Percentiles rank a stretch among this genome's conserved stretches.
Evolutionary conservation across 2,113 vertebrate genomes (phyloP).

Genomic region (Pyrgilauda ruficollis): DNA sequence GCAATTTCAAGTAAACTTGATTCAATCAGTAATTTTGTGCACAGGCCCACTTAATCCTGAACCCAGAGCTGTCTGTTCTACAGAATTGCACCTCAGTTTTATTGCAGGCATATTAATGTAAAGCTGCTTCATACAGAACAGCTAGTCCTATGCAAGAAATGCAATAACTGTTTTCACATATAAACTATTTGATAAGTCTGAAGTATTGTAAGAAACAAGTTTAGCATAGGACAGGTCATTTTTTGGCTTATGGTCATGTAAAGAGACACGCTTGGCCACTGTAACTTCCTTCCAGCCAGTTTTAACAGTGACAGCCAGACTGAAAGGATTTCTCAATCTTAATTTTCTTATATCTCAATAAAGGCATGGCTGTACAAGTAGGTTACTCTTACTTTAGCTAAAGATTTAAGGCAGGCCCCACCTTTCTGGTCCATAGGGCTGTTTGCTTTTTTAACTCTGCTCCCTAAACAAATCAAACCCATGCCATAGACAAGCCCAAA

Average conservation of each 20-base stretch:
- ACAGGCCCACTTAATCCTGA: not conserved
- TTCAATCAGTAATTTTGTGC: not conserved
- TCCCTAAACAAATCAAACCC: not conserved
- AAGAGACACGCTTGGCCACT: not conserved
- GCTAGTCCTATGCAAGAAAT: not conserved
- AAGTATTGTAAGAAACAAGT: not conserved
- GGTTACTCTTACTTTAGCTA: not conserved
- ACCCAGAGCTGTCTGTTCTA: not conserved
- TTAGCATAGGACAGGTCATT: not conserved
- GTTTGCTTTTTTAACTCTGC: not conserved
- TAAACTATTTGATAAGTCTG: not conserved
- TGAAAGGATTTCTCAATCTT: not conserved
- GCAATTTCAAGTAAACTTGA: not conserved
- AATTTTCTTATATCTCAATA: not conserved
- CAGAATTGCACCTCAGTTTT: not conserved
- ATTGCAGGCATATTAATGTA: fast-evolving
- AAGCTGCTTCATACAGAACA: not conserved
- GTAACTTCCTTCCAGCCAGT: not conserved
- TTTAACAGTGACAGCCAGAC: not conserved
- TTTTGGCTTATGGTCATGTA: not conserved
- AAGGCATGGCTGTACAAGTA: not conserved
- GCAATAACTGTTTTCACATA: not conserved
- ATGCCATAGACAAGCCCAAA: not conserved
- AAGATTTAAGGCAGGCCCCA: not conserved
- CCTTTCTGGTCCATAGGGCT: not conserved